phyloP scores from a whole-genome alignment of 2,113 vertebrate genomes.

The Prunella fulvescens region DNA sequence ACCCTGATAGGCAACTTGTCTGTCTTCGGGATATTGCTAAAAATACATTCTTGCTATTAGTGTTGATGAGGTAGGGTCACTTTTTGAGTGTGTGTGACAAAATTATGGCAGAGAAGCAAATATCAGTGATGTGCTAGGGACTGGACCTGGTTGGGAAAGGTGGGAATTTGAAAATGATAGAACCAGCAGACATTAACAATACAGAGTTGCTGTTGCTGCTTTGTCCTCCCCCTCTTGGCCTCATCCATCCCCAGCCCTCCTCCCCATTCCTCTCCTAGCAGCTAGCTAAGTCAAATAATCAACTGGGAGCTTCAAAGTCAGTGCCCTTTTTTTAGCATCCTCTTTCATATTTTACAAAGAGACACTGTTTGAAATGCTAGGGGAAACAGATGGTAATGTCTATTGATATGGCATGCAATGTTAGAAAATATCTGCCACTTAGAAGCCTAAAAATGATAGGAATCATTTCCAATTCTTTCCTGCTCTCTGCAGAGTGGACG shows the following conservation, averaged over 20 bases:
- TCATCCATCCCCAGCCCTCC: neutral
- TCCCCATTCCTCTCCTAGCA: neutral
- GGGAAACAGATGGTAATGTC: neutral
- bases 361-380: neutral
- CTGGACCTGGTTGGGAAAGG: neutral
- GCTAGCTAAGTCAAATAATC: neutral
- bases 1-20: neutral
- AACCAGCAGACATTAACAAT: neutral
- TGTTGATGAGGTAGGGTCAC: neutral
- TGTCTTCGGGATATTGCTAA: neutral
- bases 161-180: neutral
- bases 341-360: constrained; percentile 26
- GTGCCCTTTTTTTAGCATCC: neutral
- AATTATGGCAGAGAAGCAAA: neutral
- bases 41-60: neutral
- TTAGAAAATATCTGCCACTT: neutral
- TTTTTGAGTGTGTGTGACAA: neutral
- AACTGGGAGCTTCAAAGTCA: neutral
- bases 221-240: neutral
- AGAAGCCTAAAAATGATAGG: neutral
- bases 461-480: neutral
- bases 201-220: neutral
- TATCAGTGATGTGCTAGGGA: neutral
- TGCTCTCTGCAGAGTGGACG: neutral
- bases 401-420: neutral